phyloP scores from a whole-genome alignment of 2,888 invertebrate genomes.

The Pycnomerus fuliginosus region DNA sequence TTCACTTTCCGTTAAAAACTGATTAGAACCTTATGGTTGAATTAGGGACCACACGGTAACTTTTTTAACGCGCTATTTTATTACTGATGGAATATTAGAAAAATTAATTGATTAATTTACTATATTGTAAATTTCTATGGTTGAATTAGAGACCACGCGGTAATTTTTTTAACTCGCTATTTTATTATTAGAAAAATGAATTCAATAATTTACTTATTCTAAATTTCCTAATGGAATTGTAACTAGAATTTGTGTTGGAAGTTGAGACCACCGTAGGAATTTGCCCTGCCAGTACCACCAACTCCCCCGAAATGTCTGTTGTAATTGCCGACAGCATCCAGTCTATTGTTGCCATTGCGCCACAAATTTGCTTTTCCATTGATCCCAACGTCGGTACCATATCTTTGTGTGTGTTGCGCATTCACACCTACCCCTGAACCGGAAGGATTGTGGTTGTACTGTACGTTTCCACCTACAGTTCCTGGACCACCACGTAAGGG shows the following conservation, averaged over 20 bases:
- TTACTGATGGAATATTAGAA: no score
- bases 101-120: no score
- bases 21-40: no score
- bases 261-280: constrained; percentile 10
- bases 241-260: constrained; percentile 1
- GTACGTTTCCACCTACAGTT: constrained; percentile 31
- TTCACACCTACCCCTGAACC: constrained; percentile 28
- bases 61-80: no score
- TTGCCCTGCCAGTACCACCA: constrained; percentile 30
- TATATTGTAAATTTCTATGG: no score
- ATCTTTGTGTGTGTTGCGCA: constrained; percentile 27
- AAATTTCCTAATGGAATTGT: no score
- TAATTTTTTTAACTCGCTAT: no score
- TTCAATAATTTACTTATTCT: no score
- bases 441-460: constrained; percentile 32
- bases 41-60: no score
- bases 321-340: constrained; percentile 33
- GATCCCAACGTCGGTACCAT: constrained; percentile 35
- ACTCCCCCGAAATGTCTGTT: constrained; percentile 34
- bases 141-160: no score
- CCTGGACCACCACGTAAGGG: constrained; percentile 31
- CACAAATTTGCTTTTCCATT: constrained; percentile 32
- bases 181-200: no score
- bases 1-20: no score
- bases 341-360: constrained; percentile 28